phyloP scores from a whole-genome alignment of 2,113 vertebrate genomes.

The Sigmodon hispidus region DNA sequence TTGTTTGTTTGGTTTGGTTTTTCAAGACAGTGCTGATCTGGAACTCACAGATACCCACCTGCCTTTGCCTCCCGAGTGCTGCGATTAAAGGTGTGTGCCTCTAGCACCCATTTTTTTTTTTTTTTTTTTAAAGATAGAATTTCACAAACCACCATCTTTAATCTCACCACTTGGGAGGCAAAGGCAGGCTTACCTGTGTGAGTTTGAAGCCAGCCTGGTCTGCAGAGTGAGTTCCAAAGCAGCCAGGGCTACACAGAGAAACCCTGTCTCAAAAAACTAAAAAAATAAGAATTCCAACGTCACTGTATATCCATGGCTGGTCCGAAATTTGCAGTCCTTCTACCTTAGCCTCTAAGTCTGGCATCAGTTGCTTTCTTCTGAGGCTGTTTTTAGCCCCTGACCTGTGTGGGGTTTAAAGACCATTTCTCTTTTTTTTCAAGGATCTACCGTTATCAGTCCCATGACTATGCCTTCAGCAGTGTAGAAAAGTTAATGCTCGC shows the following conservation, averaged over 20 bases:
- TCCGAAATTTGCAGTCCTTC: not conserved
- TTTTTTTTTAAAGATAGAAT: not conserved
- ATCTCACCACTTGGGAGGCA: not conserved
- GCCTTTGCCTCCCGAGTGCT: not conserved
- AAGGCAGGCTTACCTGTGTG: not conserved
- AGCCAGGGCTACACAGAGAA: not conserved
- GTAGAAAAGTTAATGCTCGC: conserved; percentile 91
- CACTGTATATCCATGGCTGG: not conserved
- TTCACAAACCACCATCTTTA: not conserved
- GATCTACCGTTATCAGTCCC: conserved; percentile 96
- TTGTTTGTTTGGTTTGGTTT: not conserved
- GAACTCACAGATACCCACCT: not conserved
- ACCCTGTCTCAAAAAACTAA: not conserved
- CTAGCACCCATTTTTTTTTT: not conserved
- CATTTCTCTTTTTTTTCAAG: conserved; percentile 78
- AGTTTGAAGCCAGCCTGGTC: not conserved
- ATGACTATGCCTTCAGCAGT: conserved; percentile 94
- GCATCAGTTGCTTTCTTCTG: not conserved
- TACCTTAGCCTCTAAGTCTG: not conserved
- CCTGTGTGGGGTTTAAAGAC: conserved; percentile 1
- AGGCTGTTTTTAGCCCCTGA: not conserved
- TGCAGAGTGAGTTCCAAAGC: not conserved
- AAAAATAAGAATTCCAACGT: not conserved
- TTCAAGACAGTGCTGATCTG: not conserved
- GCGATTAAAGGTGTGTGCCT: not conserved